Base-by-base conservation (phyloP, 2,113 vertebrate genomes). In the Apaloderma vittatum region DNA sequence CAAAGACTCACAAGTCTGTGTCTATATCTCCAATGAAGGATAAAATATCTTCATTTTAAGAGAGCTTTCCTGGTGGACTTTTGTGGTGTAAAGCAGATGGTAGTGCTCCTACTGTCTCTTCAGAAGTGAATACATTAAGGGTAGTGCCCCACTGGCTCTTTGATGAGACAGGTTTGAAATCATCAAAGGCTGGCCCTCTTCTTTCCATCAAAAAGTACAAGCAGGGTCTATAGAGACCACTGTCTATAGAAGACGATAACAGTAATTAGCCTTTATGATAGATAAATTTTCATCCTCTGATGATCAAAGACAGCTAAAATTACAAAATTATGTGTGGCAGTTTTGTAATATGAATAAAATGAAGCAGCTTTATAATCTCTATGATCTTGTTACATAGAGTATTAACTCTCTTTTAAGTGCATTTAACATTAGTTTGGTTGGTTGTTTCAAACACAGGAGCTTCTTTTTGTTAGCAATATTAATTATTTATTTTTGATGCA, bases 281-380 rank as follows among this genome's bases (percentile, higher is more conserved):
- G 96, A 96, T 94, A 97, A 96, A 94, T 90, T 92, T 97, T 94
- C 87, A 86, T 86, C 72, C 20, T 97, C 92, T 97, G 94, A 94
- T 96, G 96, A 97, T 97, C 96, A 97, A 97, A 97, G 96, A 94
- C 84, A 94, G 75, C 70, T 95, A 74, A 96, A 96, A 96, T 96
- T 97, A 83, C 91, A 37, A 93, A 96, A 97, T 96, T 93, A 89
- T 95, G 91, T 54, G 63, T 95, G 88, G 72, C 45, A 58, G 73
- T 84, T 94, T 51, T 85, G 73, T 85, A 90, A 93, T 93, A 92
- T 68, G 91, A 96, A 89, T 92, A 96, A 96, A 96, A 91, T 91
- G 54, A 91, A 84, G 82, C 26, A 83, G 75, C 55, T 89, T 94
- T 92, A 74, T 90, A 95, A 85, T 86, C 32, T 92, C 77, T 77